Conservation (phyloP, 2,797 vertebrate species). For the Synaphobranchus kaupii region DNA sequence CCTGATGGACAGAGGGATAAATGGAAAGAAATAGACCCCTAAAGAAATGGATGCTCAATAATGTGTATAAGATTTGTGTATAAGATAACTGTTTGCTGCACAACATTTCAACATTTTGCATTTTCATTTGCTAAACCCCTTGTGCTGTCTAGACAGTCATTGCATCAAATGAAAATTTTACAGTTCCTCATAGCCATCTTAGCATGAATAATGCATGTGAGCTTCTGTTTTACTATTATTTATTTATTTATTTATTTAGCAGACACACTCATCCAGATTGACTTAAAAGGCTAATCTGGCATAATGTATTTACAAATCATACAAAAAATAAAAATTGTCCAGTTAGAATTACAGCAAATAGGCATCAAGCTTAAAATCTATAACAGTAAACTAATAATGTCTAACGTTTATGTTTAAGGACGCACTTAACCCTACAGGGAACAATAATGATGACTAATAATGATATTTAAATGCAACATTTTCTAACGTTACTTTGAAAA, state of each 20-base stretch:
- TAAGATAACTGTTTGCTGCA: neutral
- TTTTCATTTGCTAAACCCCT: neutral
- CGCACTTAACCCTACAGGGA: neutral
- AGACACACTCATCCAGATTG: neutral
- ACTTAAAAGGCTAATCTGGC: neutral
- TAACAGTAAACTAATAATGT: neutral
- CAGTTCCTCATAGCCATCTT: neutral
- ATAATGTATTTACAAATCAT: neutral
- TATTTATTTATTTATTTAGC: conserved; percentile 9
- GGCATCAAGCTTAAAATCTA: neutral
- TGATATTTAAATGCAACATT: neutral
- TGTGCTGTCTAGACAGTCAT: neutral
- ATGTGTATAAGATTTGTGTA: neutral
- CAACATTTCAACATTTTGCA: neutral
- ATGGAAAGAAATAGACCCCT: neutral
- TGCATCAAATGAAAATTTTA: neutral
- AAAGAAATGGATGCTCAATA: neutral
- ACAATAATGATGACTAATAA: neutral
- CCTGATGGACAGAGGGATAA: neutral
- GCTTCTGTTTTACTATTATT: neutral
- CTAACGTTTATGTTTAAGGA: neutral
- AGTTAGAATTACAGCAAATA: neutral
- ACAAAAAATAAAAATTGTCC: neutral
- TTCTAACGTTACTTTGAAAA: neutral
- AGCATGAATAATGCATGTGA: conserved; percentile 7